Evolutionary conservation across 2,888 invertebrate species (phyloP), one percentile per base, ranked within the genome.

Genomic region (Camptogramma bilineatum): DNA sequence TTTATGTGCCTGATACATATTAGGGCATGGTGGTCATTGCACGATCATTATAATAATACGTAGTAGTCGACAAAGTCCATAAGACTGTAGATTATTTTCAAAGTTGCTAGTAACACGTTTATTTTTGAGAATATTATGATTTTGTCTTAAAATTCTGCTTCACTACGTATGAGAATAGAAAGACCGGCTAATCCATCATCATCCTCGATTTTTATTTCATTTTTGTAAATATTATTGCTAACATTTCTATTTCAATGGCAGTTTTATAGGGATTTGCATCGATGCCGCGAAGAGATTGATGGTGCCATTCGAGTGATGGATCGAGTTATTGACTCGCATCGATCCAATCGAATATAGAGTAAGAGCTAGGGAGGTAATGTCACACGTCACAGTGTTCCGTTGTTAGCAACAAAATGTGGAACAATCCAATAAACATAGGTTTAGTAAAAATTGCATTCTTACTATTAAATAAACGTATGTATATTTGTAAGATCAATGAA

Each of bases 271-370:
- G 64, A 70, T 73, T 70, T 62, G 73, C 73, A 70, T 69, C 64
- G 46, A 64, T 64, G 69, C 59, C 57, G 64, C 64, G n/a, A n/a
- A 50, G 0, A 42, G 73, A 73, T 72, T 68, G 70, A 72, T 73
- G 66, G 56, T 61, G 58, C 69, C 64, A 65, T 72, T 69, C 69
- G 66, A 65, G 64, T 72, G 73, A 73, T 73, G 58, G 70, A 73
- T 70, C 69, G 72, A 71, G 66, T 66, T 71, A 69, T 67, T 69
- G 70, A 68, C 66, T 70, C 61, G 62, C 21, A 60, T 64, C 61
- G 62, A 65, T 59, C 62, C 62, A 59, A 66, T 66, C 58, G 66
- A 58, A 58, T 62, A 54, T 52, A 58, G 58, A 50, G 46, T 24
- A 44, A 47, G 58, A 59, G 51, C 48, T 4, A 19, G 44, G 18